These are phyloP conservation scores for Marcusenius ussheri DNA, from an alignment of 2,113 vertebrate species.

Conservation along the genomic window DNA sequence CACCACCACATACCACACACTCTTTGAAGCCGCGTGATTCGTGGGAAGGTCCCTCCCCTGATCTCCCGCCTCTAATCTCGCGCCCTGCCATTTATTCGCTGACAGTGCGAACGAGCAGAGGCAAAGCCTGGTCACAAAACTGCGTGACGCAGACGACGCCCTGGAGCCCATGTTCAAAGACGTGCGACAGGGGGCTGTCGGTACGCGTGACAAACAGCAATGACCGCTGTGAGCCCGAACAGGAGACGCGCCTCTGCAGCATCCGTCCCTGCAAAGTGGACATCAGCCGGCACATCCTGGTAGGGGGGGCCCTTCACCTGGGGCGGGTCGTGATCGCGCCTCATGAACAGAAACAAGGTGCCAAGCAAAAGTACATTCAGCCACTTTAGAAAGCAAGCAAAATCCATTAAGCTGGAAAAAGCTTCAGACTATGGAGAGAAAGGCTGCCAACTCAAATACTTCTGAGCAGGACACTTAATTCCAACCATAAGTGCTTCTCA, in stretches of 20 bases:
- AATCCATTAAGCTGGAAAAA: neutral
- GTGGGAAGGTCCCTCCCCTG: neutral
- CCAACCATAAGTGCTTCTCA: neutral
- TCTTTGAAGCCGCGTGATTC: neutral
- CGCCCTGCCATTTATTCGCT: neutral
- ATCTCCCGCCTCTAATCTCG: neutral
- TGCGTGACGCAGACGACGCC: constrained; percentile 80
- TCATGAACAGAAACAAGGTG: neutral
- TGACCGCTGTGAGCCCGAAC: constrained; percentile 68
- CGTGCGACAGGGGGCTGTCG: constrained; percentile 85
- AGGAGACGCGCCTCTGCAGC: constrained; percentile 84
- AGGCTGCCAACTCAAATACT: neutral
- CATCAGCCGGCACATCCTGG: constrained; percentile 80
- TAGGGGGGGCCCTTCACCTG: constrained; percentile 30
- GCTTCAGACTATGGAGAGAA: neutral
- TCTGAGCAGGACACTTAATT: neutral
- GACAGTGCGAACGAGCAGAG: constrained; percentile 53
- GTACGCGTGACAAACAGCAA: constrained; percentile 82
- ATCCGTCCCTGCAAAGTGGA: constrained; percentile 80
- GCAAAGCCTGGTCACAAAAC: constrained; percentile 75
- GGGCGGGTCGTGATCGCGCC: neutral
- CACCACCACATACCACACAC: too few species aligned
- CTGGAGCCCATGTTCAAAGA: constrained; percentile 89
- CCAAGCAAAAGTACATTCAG: neutral
- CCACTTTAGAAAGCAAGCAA: neutral